Evolutionary conservation across 2,113 vertebrate genomes (phyloP).

Genomic region (Ctenomys sociabilis): DNA sequence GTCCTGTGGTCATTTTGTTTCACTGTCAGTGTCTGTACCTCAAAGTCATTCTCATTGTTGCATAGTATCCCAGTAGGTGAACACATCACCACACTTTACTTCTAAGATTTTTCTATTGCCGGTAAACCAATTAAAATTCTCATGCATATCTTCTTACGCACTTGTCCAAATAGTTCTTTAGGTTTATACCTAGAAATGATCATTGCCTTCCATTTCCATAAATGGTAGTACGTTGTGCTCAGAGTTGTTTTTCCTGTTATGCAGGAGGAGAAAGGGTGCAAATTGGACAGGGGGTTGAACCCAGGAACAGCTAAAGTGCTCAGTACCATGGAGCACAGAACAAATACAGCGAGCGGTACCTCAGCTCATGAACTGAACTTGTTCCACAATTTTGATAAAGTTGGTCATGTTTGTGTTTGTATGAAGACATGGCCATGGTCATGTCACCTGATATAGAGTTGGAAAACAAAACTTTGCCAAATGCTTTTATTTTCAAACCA

Average conservation of each 20-base stretch:
- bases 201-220: background rate
- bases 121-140: background rate
- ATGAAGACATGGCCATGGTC: background rate
- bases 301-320: background rate
- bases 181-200: background rate
- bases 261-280: background rate
- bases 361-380: background rate
- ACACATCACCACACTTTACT: background rate
- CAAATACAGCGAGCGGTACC: background rate
- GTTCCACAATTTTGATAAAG: background rate
- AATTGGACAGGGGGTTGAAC: background rate
- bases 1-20: background rate
- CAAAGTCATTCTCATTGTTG: background rate
- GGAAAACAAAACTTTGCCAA: background rate
- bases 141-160: background rate
- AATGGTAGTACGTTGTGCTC: background rate
- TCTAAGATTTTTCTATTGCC: background rate
- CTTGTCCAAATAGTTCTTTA: background rate
- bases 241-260: constrained; percentile 10
- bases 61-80: background rate
- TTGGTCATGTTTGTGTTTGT: background rate
- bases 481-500: background rate
- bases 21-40: background rate
- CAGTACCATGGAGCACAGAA: background rate
- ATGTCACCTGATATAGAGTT: background rate